Evolutionary conservation across 2,797 vertebrate species (phyloP).

Genomic region (Cyprinella venusta): DNA sequence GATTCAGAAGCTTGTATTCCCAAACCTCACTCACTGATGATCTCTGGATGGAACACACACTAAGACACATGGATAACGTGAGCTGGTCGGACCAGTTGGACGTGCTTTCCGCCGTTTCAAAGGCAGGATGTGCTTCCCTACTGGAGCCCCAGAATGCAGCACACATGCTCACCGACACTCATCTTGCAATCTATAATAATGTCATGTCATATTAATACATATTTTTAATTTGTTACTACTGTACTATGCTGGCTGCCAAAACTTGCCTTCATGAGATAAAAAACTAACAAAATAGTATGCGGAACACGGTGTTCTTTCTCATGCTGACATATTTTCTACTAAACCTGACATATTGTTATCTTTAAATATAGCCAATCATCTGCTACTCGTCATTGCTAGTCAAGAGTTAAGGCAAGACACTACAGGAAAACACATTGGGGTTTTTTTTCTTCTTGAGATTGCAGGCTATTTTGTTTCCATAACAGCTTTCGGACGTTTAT

Average conservation of each 20-base stretch:
- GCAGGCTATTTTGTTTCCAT: background rate
- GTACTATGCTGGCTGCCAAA: too few species aligned
- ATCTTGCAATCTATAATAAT: background rate
- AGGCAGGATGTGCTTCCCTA: conserved; percentile 48
- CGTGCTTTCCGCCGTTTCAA: conserved; percentile 40
- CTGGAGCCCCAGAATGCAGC: conserved; percentile 25
- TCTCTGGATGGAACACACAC: conserved; percentile 1
- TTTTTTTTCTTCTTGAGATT: background rate
- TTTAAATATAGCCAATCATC: background rate
- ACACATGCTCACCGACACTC: background rate
- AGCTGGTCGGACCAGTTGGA: conserved; percentile 33
- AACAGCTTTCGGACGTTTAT: background rate
- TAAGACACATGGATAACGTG: background rate
- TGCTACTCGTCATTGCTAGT: background rate
- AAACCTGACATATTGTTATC: background rate
- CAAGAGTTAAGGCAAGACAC: background rate
- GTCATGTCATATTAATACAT: background rate
- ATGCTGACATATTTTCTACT: background rate
- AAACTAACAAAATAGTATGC: background rate
- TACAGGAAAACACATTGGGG: background rate
- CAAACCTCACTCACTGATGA: background rate
- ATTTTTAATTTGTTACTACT: background rate
- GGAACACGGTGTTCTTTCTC: background rate
- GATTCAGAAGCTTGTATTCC: background rate
- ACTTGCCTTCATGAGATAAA: background rate